Evolutionary conservation across 2,113 vertebrate genomes (phyloP).

Genomic region (Leptobrachium leishanense): DNA sequence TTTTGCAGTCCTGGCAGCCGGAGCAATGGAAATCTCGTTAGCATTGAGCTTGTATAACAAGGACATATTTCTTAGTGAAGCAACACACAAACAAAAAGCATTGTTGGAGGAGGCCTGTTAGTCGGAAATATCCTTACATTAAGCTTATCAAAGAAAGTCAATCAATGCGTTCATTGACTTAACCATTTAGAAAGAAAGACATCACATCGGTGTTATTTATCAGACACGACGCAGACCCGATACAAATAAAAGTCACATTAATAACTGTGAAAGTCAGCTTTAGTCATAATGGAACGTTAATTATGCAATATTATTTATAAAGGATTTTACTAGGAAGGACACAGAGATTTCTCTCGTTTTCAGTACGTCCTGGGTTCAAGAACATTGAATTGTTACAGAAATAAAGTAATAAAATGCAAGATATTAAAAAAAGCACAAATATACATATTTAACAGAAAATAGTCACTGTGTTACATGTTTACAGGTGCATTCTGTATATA

Average conservation of each 20-base stretch:
- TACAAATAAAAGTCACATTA: conserved; percentile 39
- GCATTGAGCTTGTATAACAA: conserved; percentile 39
- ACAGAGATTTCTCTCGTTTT: too few relatives aligned
- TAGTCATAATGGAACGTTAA: conserved; percentile 7
- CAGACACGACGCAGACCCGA: conserved; percentile 8
- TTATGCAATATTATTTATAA: background rate
- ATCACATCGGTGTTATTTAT: conserved; percentile 13
- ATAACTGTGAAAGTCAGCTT: conserved; percentile 32
- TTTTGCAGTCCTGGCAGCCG: conserved; percentile 11
- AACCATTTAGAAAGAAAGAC: conserved; percentile 13
- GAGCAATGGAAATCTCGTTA: conserved; percentile 37
- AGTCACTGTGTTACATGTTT: too few relatives aligned
- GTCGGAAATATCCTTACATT: conserved; percentile 35
- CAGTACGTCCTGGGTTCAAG: too few relatives aligned
- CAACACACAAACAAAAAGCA: conserved; percentile 17
- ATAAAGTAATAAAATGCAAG: too few relatives aligned
- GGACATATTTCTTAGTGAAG: conserved; percentile 31
- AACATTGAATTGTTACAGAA: too few relatives aligned
- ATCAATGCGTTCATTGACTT: conserved; percentile 29
- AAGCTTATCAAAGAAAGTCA: conserved; percentile 16
- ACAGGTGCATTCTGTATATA: too few relatives aligned
- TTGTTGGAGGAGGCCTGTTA: conserved; percentile 14
- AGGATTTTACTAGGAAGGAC: too few relatives aligned
- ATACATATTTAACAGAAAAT: too few relatives aligned
- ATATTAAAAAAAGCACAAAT: too few relatives aligned